Conservation (phyloP, 2,113 vertebrate genomes). For the Paedocypris sp. region DNA sequence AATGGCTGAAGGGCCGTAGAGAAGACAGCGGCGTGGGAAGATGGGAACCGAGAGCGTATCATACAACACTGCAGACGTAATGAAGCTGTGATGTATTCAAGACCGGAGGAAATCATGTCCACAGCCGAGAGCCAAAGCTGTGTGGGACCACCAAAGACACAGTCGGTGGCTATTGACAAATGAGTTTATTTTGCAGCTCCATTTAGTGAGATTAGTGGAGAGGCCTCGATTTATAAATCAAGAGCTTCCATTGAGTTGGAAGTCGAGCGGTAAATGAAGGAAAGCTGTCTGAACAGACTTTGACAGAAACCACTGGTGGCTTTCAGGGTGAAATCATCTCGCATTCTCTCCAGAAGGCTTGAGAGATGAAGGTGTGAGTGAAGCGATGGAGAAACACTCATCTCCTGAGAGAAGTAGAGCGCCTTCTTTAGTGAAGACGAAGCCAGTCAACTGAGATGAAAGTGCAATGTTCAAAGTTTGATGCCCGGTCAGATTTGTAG, state of each 20-base stretch:
- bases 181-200: neutral
- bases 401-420: too few relatives aligned
- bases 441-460: too few relatives aligned
- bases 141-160: neutral
- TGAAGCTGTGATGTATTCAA: constrained; percentile 10
- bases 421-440: too few relatives aligned
- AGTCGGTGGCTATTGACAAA: neutral
- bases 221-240: neutral
- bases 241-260: neutral
- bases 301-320: neutral
- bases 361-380: constrained; percentile 4
- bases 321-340: constrained; percentile 2
- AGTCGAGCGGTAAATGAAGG: neutral
- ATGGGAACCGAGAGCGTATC: neutral
- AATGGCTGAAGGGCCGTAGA: neutral
- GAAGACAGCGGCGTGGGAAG: neutral
- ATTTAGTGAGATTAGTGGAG: constrained; percentile 3
- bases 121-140: neutral
- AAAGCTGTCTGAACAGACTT: neutral
- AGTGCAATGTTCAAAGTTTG: too few relatives aligned
- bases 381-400: neutral
- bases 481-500: too few relatives aligned
- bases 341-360: neutral
- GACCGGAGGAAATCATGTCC: neutral
- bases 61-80: constrained; percentile 12